Base-by-base conservation (phyloP, 2,797 vertebrate species). In the Linurgus olivaceus region DNA sequence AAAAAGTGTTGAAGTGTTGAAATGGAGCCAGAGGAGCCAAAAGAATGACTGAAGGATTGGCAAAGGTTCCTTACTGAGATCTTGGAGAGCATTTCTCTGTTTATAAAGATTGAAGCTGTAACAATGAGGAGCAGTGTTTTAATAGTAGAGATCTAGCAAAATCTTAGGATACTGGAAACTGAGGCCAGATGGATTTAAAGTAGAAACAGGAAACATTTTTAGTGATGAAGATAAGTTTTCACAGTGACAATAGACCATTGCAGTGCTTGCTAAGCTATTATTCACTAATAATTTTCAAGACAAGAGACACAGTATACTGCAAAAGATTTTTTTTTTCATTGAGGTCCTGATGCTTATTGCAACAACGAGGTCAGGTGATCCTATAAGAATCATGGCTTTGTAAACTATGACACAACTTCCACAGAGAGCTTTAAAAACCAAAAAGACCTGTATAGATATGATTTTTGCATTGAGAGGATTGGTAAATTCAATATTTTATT, bases 1-100 rank as follows among this genome's bases (percentile, higher is more conserved):
- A 72, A 14, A 91, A 92, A 57, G 16, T 75, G 54, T 91, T 89
- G 42, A 92, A 84, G 58, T 92, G 67, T 92, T 88, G 66, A 86
- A 83, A 94, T 77, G 86, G 92, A 84, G 54, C 54, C 62, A 78
- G 59, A 88, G 70, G 47, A 94, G 54, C 45, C 42, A 78, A 85
- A 91, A 74, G 57, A 84, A 55, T 90, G 73, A 83, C 50, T 86
- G 76, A 80, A 84, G 55, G 42, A 68, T 80, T 90, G 73, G 76
- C 70, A 92, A 13, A 81, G 11, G 17, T 74, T 90, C 61, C 45
- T 81, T 75, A 33, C 19, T 68, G 66, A 86, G 54, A 61, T 77
- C 57, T 68, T 80, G 61, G 68, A 92, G 52, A 75, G 13, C n/a
- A 15, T 52, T 67, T 76, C 45, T 74, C 3, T 51, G 17, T 67